Base-by-base conservation (phyloP, 2,797 vertebrate genomes). In the Smutsia gigantea region DNA sequence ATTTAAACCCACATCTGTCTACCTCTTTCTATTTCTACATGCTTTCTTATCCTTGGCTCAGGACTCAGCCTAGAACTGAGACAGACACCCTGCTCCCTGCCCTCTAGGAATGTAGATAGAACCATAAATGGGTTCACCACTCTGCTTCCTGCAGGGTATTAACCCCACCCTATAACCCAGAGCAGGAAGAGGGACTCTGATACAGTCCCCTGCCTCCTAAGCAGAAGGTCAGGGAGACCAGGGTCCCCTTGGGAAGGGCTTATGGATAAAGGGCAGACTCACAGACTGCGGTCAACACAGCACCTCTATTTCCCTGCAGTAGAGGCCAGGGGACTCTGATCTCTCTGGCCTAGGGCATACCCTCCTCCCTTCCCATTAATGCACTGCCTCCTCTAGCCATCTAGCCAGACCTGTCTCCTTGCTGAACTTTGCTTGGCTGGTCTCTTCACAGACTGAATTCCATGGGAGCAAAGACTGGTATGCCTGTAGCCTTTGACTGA, bases 351-450 rank as follows among this genome's bases (percentile, higher is more conserved):
- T 63, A 6, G 25, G 29, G 9, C 19, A n/a, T 2, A n/a, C 46
- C 37, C 13, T 34, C 18, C 5, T 66, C 69, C 42, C 18, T 13
- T 18, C 51, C 63, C n/a, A n/a, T 57, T 57, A 46, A 46, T 17
- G 59, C 12, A 23, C 37, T 63, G 42, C 59, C n/a, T 31, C 53
- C 79, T 34, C 25, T 2, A 59, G 27, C 29, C 42, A 74, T 51
- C n/a, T 5, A 59, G 34, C 39, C 71, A 90, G 64, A 23, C 42
- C 34, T 29, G 39, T 12, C 17, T 78, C 46, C 55, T 69, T 4
- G 0, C 27, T 5, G 29, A 10, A 15, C 34, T 23, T 3, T 53
- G 79, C 59, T 19, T 18, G 3, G 1, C 53, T 19, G 9, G 18
- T 7, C 69, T 39, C 25, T 93, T 66, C 27, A 27, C 4, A 25